phyloP scores from a whole-genome alignment of 1,140 invertebrate species.

The Oncopeltus fasciatus region DNA sequence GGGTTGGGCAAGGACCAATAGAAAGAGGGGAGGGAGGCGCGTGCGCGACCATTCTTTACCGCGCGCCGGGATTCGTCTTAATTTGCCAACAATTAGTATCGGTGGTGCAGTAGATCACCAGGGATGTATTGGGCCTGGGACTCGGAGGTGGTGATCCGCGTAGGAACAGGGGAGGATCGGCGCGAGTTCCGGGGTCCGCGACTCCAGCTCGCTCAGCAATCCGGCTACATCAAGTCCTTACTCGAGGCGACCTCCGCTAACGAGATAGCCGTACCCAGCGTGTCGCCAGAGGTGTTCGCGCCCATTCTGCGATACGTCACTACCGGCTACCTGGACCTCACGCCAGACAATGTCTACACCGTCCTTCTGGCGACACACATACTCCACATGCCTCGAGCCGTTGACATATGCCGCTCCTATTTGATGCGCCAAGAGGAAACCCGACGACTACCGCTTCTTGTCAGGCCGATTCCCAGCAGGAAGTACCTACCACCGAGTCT shows the following conservation, averaged over 20 bases:
- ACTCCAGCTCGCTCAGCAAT: conserved; percentile 48
- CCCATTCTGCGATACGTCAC: conserved; percentile 62
- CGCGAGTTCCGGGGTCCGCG: conserved; percentile 52
- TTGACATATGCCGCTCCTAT: conserved; percentile 47
- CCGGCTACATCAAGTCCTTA: conserved; percentile 48
- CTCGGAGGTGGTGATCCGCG: conserved; percentile 45
- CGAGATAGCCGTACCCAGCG: conserved; percentile 37
- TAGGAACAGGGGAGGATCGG: conserved; percentile 34
- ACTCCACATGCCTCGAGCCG: conserved; percentile 55
- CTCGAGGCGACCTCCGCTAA: conserved; percentile 29
- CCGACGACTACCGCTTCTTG: conserved; percentile 24
- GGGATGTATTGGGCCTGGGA: conserved; percentile 44
- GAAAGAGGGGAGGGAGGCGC: neutral
- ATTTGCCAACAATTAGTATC: conserved; percentile 17
- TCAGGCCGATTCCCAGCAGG: conserved; percentile 34
- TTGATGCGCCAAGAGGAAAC: conserved; percentile 26
- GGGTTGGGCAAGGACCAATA: conserved; percentile 20
- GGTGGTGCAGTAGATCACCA: neutral
- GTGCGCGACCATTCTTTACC: conserved; percentile 6
- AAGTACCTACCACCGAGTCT: conserved; percentile 29
- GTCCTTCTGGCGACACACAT: conserved; percentile 56
- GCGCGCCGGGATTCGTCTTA: conserved; percentile 6
- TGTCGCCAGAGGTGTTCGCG: conserved; percentile 52
- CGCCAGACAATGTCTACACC: conserved; percentile 53
- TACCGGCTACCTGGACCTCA: conserved; percentile 54